These are phyloP conservation scores for Dasysyrphus albostriatus DNA, from an alignment of 2,888 invertebrate genomes.

Conservation along the genomic window DNA sequence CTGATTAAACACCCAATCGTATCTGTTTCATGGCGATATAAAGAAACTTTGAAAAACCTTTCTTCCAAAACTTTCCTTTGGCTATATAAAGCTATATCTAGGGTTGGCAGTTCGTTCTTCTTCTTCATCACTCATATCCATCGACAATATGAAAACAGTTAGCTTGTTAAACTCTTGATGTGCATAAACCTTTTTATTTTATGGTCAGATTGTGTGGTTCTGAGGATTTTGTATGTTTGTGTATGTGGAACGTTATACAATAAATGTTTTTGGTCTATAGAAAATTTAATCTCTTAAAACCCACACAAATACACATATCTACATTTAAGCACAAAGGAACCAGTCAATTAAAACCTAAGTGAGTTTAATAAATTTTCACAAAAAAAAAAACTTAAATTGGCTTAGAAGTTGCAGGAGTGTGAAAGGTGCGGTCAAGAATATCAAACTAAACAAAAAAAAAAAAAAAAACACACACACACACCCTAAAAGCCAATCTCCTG, in stretches of 20 bases:
- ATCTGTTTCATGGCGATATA: conserved; percentile 29
- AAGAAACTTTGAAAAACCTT: not conserved
- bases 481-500: conserved; percentile 24
- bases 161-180: conserved; percentile 28
- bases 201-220: conserved; percentile 7
- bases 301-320: not conserved
- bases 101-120: not conserved
- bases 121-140: not conserved
- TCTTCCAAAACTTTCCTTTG: not conserved
- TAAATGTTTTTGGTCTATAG: not conserved
- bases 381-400: conserved; percentile 24
- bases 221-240: not conserved
- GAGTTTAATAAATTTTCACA: conserved; percentile 67
- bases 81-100: no score
- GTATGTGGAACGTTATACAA: not conserved
- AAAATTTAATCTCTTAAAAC: conserved; percentile 28
- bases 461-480: not conserved
- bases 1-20: conserved; percentile 40
- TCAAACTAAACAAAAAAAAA: not conserved
- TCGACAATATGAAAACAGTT: conserved; percentile 4
- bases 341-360: conserved; percentile 65
- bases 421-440: conserved; percentile 36
- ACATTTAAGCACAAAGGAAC: conserved; percentile 11
- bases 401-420: conserved; percentile 9
- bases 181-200: conserved; percentile 1